Conservation (phyloP, 1,140 invertebrate species). For the Drosophila kurseongensis region DNA sequence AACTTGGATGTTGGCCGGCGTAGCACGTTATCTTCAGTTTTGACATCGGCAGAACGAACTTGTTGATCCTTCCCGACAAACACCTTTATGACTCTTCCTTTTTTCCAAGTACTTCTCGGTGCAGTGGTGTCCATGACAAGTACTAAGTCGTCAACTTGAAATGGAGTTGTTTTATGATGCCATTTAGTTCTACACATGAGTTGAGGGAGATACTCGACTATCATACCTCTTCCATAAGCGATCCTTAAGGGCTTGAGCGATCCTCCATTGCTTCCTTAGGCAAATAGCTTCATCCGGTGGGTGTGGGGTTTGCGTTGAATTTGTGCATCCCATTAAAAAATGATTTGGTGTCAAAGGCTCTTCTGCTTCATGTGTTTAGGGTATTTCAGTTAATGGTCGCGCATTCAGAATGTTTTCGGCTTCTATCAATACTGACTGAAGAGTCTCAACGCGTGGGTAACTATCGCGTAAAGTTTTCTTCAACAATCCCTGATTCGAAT, state of each 20-base stretch:
- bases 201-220: neutral
- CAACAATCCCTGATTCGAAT: neutral
- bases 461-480: conserved; percentile 1
- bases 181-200: too few relatives aligned
- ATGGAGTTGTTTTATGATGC: too few relatives aligned
- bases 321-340: neutral
- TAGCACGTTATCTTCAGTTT: too few relatives aligned
- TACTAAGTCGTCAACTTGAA: neutral
- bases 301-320: conserved; percentile 6
- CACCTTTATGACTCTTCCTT: neutral
- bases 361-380: neutral
- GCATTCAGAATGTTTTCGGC: conserved; percentile 16
- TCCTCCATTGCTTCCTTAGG: conserved; percentile 8
- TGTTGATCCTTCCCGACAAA: neutral
- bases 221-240: conserved; percentile 4
- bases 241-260: conserved; percentile 5
- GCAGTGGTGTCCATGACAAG: too few relatives aligned
- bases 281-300: neutral
- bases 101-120: too few relatives aligned
- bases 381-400: conserved; percentile 2
- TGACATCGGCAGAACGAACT: neutral
- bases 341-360: neutral
- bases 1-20: too few relatives aligned
- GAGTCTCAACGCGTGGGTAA: neutral
- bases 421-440: conserved; percentile 10